phyloP scores from a whole-genome alignment of 2,113 vertebrate species.

The Gyps fulvus region DNA sequence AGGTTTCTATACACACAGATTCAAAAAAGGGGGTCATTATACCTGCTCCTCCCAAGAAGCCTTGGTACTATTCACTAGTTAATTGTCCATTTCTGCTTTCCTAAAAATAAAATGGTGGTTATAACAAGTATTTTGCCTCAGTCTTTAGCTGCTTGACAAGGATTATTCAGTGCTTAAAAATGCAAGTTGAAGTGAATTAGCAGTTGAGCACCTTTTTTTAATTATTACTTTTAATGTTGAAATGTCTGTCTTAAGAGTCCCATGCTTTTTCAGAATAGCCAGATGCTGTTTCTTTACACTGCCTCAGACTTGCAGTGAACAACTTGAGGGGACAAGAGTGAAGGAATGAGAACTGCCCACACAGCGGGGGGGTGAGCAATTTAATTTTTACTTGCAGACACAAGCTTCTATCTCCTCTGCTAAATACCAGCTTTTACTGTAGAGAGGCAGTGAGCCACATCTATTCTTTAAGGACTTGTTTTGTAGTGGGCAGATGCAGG shows the following conservation, averaged over 20 bases:
- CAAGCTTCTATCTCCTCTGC: not conserved
- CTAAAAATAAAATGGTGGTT: not conserved
- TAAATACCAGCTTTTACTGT: not conserved
- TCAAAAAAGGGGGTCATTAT: not conserved
- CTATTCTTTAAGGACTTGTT: conserved; percentile 38
- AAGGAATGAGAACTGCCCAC: conserved; percentile 24
- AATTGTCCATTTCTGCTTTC: not conserved
- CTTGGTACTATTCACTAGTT: not conserved
- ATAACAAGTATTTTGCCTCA: not conserved
- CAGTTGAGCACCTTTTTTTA: not conserved
- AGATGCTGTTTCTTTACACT: not conserved
- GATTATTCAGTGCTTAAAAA: not conserved
- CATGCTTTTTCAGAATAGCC: not conserved
- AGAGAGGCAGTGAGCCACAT: not conserved
- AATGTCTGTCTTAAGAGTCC: not conserved
- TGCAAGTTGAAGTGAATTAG: not conserved
- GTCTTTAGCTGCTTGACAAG: not conserved
- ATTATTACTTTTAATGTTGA: not conserved
- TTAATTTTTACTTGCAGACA: conserved; percentile 33
- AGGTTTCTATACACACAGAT: not conserved
- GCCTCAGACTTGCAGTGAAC: not conserved
- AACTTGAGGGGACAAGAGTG: not conserved
- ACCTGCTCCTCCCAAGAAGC: not conserved
- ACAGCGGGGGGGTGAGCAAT: not conserved
- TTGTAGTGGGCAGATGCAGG: conserved; percentile 2